phyloP scores from a whole-genome alignment of 2,888 invertebrate species.

The Tetrapedia diversipes region DNA sequence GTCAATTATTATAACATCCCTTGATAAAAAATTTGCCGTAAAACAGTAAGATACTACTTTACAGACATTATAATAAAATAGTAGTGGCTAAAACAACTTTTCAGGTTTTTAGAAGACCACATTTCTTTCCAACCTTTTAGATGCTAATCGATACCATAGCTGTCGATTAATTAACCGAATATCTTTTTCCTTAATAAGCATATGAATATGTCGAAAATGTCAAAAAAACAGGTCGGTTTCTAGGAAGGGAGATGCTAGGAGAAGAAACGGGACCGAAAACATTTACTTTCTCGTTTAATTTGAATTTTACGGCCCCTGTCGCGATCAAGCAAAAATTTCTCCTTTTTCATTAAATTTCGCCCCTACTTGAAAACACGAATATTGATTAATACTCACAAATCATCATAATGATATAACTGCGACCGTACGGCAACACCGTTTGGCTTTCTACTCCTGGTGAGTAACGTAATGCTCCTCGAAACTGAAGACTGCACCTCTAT shows the following conservation, averaged over 20 bases:
- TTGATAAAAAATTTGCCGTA: too few relatives aligned
- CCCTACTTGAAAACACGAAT: not conserved
- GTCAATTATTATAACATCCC: too few relatives aligned
- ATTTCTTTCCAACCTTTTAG: too few relatives aligned
- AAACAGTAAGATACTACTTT: too few relatives aligned
- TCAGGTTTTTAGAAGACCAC: too few relatives aligned
- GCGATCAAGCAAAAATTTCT: constrained; percentile 12
- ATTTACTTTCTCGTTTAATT: constrained; percentile 12
- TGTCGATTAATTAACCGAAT: too few relatives aligned
- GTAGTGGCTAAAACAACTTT: too few relatives aligned
- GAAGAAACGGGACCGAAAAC: not conserved
- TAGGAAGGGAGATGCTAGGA: not conserved
- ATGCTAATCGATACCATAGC: not conserved
- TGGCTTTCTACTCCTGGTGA: constrained; percentile 23
- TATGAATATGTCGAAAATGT: not conserved
- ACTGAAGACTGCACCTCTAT: constrained; percentile 1
- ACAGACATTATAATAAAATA: too few relatives aligned
- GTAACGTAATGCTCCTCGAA: constrained; percentile 13
- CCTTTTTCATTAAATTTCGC: constrained; percentile 18
- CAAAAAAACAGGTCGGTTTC: not conserved
- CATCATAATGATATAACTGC: constrained; percentile 10
- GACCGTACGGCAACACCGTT: not conserved
- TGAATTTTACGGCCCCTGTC: constrained; percentile 4
- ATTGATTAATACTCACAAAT: constrained; percentile 27
- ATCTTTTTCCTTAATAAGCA: too few relatives aligned